Evolutionary conservation across 2,888 invertebrate genomes (phyloP), one percentile per base, ranked within the genome.

Genomic region (Nephrotoma guestfalica): DNA sequence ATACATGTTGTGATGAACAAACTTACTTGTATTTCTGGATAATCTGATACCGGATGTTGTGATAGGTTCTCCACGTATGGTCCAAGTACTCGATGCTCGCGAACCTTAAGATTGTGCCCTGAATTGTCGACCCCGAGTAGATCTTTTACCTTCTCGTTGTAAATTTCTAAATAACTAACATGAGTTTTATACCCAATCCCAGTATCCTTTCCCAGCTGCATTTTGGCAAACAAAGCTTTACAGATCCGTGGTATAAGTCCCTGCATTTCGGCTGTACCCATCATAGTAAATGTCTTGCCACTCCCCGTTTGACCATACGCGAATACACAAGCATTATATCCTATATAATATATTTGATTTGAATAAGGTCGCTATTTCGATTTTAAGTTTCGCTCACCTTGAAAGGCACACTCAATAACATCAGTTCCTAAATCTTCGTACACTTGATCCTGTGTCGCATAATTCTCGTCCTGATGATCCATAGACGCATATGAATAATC

Each of bases 241-340:
- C 97, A 97, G 89, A 97, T 97, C 87, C 97, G 93, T 0, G 97
- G 97, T 90, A 97, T 97, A 51, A 97, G 92, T 1, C 97, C 97
- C 90, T 95, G 96, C 91, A 94, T 94, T 88, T 95, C 96, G 94
- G 95, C 91, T 4, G 90, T 90, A 4, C 97, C 97, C 97, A 97
- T 97, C 97, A 97, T 97, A 47, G 97, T 97, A 90, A 96, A 97
- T 0, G 97, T 97, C 92, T 97, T 97, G 86, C 97, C 97, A 91
- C 96, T 96, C 88, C 97, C 97, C 3, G 97, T 97, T 93, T 97
- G 97, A 30, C 97, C 97, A 91, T 97, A 97, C 83, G 97, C 97
- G 92, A 97, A 97, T 87, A 97, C 96, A 90, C 97, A 97, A 87
- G 97, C 97, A 92, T 97, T 97, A 93, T 97, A 97, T 47, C 92